phyloP scores from a whole-genome alignment of 2,797 vertebrate genomes.

The Spea hammondii region DNA sequence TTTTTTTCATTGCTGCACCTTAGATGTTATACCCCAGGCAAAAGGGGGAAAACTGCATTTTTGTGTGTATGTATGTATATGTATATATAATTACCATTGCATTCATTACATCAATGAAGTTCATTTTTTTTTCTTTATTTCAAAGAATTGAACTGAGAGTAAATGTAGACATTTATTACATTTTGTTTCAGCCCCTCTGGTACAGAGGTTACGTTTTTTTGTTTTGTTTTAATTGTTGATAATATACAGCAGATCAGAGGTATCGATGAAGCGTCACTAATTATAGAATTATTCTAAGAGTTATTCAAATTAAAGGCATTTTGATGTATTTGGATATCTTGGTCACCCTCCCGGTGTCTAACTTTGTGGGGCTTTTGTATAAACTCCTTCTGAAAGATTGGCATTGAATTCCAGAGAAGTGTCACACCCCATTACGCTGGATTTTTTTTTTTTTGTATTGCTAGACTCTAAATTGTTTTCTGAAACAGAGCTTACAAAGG shows the following conservation, averaged over 20 bases:
- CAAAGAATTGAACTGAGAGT: too few relatives aligned
- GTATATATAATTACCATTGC: too few relatives aligned
- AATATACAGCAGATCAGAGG: slow-evolving; percentile 12
- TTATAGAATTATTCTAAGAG: slow-evolving; percentile 17
- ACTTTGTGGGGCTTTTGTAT: slow-evolving; percentile 43
- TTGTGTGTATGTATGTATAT: too few relatives aligned
- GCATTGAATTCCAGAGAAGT: slow-evolving; percentile 39
- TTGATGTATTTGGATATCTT: slow-evolving; percentile 21
- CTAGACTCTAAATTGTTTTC: slow-evolving; percentile 42
- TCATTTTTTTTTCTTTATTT: too few relatives aligned
- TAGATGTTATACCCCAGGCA: too few relatives aligned
- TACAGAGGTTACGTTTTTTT: not conserved
- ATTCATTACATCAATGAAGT: too few relatives aligned
- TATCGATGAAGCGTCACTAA: slow-evolving; percentile 30
- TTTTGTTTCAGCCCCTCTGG: not conserved
- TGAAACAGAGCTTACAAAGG: slow-evolving; percentile 49
- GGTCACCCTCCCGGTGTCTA: slow-evolving; percentile 6
- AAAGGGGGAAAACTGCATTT: too few relatives aligned
- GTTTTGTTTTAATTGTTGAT: not conserved
- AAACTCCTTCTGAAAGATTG: slow-evolving; percentile 25
- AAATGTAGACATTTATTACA: too few relatives aligned
- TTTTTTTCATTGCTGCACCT: too few relatives aligned
- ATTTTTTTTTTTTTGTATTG: slow-evolving; percentile 43
- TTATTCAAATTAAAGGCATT: slow-evolving; percentile 12
- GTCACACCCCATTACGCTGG: slow-evolving; percentile 40